Conservation (phyloP, 2,888 invertebrate species). For the Meteorus cinctellus region DNA sequence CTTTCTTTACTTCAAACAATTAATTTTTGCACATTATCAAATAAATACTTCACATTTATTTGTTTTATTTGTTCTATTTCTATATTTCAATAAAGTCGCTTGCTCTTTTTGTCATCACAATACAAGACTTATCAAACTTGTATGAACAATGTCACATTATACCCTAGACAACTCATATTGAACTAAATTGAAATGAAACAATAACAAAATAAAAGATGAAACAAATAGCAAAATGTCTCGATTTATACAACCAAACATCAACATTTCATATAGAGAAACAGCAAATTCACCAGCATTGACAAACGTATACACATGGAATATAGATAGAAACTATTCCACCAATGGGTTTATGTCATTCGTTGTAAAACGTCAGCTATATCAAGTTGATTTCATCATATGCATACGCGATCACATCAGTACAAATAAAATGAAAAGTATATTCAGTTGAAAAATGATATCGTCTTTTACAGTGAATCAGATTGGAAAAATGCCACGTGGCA, state of each 20-base stretch:
- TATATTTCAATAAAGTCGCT: background rate
- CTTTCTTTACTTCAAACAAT: too few species aligned
- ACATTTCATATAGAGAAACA: background rate
- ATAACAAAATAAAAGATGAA: background rate
- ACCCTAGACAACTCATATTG: background rate
- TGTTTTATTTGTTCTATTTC: too few species aligned
- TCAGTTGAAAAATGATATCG: background rate
- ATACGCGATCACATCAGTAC: background rate
- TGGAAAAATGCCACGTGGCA: background rate
- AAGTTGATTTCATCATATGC: slow-evolving; percentile 7
- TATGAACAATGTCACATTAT: background rate
- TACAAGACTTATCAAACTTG: background rate
- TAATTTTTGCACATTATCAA: too few species aligned
- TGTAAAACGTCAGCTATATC: background rate
- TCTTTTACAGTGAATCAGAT: background rate
- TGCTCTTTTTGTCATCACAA: background rate
- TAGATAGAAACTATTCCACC: background rate
- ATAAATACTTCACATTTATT: too few species aligned
- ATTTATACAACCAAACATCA: slow-evolving; percentile 5
- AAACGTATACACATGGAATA: background rate
- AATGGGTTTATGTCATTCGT: background rate
- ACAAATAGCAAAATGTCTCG: background rate
- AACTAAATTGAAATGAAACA: background rate
- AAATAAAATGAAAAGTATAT: background rate
- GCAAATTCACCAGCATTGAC: background rate